A percentile compares a stretch with the other conserved stretches of the same genome.
These are phyloP conservation scores for Ploceus nigricollis DNA, from an alignment of 2,113 vertebrate species.

Conservation along the genomic window DNA sequence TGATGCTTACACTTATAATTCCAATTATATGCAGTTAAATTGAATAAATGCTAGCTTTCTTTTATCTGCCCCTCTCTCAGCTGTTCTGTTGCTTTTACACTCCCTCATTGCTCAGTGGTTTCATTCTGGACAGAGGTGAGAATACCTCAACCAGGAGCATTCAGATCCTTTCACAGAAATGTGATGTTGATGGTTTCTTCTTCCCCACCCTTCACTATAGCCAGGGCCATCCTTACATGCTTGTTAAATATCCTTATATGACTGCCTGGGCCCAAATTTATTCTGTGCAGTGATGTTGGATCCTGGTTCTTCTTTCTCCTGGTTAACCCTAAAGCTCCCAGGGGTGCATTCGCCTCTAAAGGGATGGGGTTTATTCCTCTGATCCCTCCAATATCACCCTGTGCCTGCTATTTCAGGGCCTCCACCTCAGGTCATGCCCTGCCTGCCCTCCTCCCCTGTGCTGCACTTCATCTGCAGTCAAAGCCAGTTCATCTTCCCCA, in stretches of 20 bases:
- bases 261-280: neutral
- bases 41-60: neutral
- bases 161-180: neutral
- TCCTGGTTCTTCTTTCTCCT: neutral
- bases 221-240: neutral
- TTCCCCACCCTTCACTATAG: neutral
- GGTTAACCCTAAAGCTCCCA: neutral
- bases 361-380: neutral
- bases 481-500: neutral
- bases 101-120: neutral
- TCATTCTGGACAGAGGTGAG: neutral
- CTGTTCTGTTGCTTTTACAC: neutral
- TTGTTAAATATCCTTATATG: neutral
- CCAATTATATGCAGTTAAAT: neutral
- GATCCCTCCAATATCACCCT: neutral
- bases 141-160: neutral
- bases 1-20: neutral
- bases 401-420: neutral
- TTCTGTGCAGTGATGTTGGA: accelerated
- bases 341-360: neutral
- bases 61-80: neutral
- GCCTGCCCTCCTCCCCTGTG: neutral
- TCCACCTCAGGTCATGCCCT: accelerated
- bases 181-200: neutral
- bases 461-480: neutral